Base-by-base conservation (phyloP, 1,140 invertebrate genomes). In the Sarcophaga bullata region DNA sequence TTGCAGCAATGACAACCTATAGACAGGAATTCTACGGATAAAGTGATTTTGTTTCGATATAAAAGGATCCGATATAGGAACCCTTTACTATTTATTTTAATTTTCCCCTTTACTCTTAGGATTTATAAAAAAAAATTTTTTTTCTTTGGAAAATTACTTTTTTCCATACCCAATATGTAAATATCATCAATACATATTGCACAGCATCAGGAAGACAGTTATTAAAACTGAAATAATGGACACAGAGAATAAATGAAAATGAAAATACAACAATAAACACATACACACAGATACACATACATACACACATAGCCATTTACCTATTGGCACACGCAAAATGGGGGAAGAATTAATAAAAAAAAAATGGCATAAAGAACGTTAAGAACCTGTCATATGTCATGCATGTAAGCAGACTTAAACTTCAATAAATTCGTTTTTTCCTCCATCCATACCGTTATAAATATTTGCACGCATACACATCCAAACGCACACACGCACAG, bases 321-420 rank as follows among this genome's bases (percentile, higher is more conserved):
- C 25, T 37, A 37, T 37, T 37, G 25, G 25, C 25, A 37, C 25
- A 37, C 25, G 25, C 25, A 37, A 37, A 37, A 37, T 37, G 25
- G 4, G 4, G 25, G 25, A 4, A 37, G 25, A 37, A 37, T 37
- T 37, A 37, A 37, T 37, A 37, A 37, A 37, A 37, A 37, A 37
- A 37, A 37, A 37, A 37, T 37, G 25, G 25, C 25, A 37, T 6
- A 58, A 58, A 58, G n/a, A 11, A 58, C 11, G 52, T 58, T 15
- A 58, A 58, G 6, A 58, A 58, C 52, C 52, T 58, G 52, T 58
- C 52, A 58, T 58, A 58, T 58, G 52, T 58, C 52, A 58, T 58
- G 52, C 11, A 11, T 58, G 52, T 13, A 15, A 37, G 25, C 25
- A 37, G 25, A 15, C 52, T 58, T 58, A 58, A 58, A 58, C 54